phyloP scores from a whole-genome alignment of 2,113 vertebrate species.

The Diadophis punctatus region DNA sequence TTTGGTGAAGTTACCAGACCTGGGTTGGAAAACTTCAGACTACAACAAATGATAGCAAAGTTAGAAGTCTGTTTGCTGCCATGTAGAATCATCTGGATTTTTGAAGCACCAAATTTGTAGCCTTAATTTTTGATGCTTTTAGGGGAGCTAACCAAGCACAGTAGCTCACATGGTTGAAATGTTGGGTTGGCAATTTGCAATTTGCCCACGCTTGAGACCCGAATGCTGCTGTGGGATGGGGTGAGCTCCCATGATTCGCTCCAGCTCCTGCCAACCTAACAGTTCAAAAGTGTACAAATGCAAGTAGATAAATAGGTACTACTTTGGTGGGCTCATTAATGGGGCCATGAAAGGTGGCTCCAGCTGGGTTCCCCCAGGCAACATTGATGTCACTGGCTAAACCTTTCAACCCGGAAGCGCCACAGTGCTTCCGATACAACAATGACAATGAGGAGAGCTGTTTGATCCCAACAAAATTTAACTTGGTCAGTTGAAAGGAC shows the following conservation, averaged over 20 bases:
- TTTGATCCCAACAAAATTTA: neutral
- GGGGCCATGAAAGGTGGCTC: too few species aligned
- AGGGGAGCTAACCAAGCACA: neutral
- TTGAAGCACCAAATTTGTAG: neutral
- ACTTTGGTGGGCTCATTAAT: neutral
- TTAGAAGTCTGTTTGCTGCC: neutral
- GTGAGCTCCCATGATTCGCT: neutral
- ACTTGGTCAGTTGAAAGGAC: neutral
- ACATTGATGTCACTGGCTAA: neutral
- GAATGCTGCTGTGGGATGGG: neutral
- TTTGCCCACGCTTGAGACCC: neutral
- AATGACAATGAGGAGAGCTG: neutral
- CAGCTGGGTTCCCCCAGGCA: neutral
- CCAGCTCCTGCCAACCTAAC: neutral
- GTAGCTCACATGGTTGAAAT: neutral
- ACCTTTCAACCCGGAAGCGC: neutral
- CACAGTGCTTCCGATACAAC: accelerated
- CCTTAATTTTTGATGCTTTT: neutral
- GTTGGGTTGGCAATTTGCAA: neutral
- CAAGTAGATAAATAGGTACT: neutral
- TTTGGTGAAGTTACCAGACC: neutral
- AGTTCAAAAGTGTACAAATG: neutral
- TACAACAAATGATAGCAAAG: neutral
- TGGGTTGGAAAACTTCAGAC: neutral
- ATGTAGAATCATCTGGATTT: neutral